These are phyloP conservation scores for Pemphredon lugubris DNA, from an alignment of 2,888 invertebrate species.

Conservation along the genomic window DNA sequence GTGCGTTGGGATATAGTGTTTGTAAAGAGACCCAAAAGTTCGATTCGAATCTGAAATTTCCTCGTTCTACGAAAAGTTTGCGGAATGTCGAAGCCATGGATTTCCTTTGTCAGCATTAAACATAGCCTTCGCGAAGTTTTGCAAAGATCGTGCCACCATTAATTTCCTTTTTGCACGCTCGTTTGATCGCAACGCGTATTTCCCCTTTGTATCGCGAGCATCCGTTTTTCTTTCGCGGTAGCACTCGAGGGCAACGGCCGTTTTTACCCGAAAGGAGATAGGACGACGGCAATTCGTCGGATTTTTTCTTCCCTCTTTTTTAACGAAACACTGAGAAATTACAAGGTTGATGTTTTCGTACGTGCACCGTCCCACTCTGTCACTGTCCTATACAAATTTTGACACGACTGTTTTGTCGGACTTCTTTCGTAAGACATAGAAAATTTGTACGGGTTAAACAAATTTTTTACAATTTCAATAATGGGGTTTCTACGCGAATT, in stretches of 20 bases:
- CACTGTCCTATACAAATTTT: too few species aligned
- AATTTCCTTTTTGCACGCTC: constrained; percentile 23
- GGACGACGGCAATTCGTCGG: too few species aligned
- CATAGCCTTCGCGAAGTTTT: not conserved
- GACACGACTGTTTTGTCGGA: too few species aligned
- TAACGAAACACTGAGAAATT: too few species aligned
- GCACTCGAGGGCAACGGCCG: not conserved
- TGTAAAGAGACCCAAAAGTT: not conserved
- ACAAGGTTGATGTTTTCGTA: too few species aligned
- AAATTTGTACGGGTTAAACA: too few species aligned
- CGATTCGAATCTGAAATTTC: constrained; percentile 1
- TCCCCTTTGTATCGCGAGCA: not conserved
- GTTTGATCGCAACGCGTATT: not conserved
- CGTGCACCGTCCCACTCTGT: too few species aligned
- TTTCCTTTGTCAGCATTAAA: constrained; percentile 23
- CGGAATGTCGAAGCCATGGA: constrained; percentile 19
- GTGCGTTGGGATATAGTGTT: constrained; percentile 3
- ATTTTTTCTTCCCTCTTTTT: too few species aligned
- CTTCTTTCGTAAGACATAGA: too few species aligned
- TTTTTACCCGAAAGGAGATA: too few species aligned
- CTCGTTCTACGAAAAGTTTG: not conserved
- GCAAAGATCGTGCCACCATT: not conserved
- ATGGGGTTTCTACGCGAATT: too few species aligned
- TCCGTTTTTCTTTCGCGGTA: not conserved
- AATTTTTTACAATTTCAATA: too few species aligned